These are phyloP conservation scores for Spilarctia lutea DNA, from an alignment of 2,888 invertebrate species.

Conservation along the genomic window DNA sequence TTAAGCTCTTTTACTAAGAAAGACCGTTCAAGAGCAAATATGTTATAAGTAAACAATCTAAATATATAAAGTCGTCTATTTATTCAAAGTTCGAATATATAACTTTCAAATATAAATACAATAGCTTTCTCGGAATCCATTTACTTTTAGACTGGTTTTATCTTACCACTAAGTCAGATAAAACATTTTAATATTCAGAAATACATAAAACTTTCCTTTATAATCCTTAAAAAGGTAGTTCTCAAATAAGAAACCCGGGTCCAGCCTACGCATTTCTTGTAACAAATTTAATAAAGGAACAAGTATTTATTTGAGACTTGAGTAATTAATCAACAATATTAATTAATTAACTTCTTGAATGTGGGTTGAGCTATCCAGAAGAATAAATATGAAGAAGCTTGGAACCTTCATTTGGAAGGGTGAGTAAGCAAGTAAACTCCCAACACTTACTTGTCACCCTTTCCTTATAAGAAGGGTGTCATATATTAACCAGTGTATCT, in stretches of 20 bases:
- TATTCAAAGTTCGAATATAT: background rate
- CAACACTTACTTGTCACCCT: background rate
- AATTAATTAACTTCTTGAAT: background rate
- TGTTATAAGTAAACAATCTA: background rate
- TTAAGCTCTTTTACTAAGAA: too few species aligned
- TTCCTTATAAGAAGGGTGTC: background rate
- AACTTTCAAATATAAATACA: background rate
- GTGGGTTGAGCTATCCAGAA: background rate
- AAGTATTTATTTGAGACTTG: background rate
- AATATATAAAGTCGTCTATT: background rate
- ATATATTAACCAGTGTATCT: background rate
- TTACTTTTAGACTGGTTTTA: background rate
- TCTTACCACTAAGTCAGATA: background rate
- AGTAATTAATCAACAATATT: background rate
- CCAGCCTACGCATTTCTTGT: background rate
- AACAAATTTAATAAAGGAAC: background rate
- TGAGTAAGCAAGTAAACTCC: too few species aligned
- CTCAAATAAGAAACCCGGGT: background rate
- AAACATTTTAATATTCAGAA: slow-evolving; percentile 3
- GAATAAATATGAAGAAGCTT: background rate
- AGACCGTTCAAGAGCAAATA: background rate
- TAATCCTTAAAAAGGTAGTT: slow-evolving; percentile 9
- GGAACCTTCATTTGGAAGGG: background rate
- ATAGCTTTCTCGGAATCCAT: background rate
- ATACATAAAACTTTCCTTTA: background rate